Conservation (phyloP, 2,113 vertebrate genomes). For the Morone chrysops region DNA sequence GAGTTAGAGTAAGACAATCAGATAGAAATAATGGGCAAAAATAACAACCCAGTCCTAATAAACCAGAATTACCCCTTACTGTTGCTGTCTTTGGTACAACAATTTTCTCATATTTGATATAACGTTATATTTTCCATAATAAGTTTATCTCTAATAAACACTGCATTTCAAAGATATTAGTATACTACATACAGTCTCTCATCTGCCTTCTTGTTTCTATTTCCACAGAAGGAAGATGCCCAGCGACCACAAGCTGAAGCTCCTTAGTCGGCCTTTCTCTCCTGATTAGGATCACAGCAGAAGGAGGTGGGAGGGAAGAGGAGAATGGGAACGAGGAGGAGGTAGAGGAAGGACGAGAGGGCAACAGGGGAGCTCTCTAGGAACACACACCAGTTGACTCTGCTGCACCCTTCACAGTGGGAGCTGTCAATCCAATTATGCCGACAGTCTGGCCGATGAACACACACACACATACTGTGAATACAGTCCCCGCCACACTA, state of each 20-base stretch:
- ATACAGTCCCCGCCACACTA: not conserved
- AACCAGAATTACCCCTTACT: too few species aligned
- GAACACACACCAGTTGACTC: conserved; percentile 77
- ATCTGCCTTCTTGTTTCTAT: conserved; percentile 4
- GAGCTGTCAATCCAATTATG: conserved; percentile 81
- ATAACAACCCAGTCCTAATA: too few species aligned
- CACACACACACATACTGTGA: not conserved
- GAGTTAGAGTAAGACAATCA: too few species aligned
- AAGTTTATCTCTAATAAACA: not conserved
- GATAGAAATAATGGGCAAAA: too few species aligned
- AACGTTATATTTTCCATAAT: not conserved
- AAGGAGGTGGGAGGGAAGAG: conserved; percentile 44
- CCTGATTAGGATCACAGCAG: conserved; percentile 68
- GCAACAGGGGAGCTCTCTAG: conserved; percentile 54
- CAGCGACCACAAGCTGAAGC: conserved; percentile 33
- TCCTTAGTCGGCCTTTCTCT: conserved; percentile 59
- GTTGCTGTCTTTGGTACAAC: too few species aligned
- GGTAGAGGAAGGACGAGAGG: conserved; percentile 38
- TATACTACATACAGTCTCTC: not conserved
- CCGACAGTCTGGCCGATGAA: conserved; percentile 39
- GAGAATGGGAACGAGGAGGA: conserved; percentile 29
- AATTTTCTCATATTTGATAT: not conserved
- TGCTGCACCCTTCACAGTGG: conserved; percentile 67
- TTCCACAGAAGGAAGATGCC: conserved; percentile 30
- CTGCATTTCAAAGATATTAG: not conserved